These are phyloP conservation scores for Brachyhypopomus occidentalis DNA, from an alignment of 2,113 vertebrate species.

Conservation along the genomic window DNA sequence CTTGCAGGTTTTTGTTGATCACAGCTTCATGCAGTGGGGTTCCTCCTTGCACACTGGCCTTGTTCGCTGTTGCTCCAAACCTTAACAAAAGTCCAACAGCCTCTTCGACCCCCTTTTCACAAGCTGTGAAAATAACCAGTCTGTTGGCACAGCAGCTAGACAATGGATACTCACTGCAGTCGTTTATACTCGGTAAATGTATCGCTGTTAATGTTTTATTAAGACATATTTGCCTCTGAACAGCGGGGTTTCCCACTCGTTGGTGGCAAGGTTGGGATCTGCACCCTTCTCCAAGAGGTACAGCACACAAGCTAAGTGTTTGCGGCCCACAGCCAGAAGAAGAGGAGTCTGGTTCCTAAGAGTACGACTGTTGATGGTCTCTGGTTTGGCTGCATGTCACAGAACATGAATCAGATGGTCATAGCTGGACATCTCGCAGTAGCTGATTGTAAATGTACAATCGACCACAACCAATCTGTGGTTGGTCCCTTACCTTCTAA, in stretches of 20 bases:
- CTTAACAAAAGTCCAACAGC: constrained; percentile 78
- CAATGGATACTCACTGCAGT: not conserved
- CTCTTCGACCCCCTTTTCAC: constrained; percentile 79
- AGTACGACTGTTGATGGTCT: constrained; percentile 82
- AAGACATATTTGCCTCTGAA: constrained; percentile 81
- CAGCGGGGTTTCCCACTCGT: constrained; percentile 84
- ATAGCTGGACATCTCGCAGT: not conserved
- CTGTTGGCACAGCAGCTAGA: not conserved
- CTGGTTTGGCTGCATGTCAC: constrained; percentile 75
- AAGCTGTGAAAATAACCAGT: constrained; percentile 74
- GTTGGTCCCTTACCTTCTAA: constrained; percentile 76
- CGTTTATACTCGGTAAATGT: not conserved
- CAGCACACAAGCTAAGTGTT: constrained; percentile 73
- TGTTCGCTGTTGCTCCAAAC: constrained; percentile 76
- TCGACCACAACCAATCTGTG: too few species aligned
- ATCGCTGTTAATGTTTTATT: constrained; percentile 1
- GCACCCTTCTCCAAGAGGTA: constrained; percentile 83
- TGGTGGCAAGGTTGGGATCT: constrained; percentile 81
- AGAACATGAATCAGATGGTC: not conserved
- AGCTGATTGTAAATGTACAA: not conserved
- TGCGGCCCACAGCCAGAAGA: constrained; percentile 75
- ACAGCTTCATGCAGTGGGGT: constrained; percentile 90
- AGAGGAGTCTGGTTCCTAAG: constrained; percentile 83
- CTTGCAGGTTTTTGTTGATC: constrained; percentile 79
- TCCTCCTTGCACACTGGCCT: constrained; percentile 83